Evolutionary conservation across 1,140 invertebrate genomes (phyloP), one percentile per base, ranked within the genome.

Genomic region (Papilio aristodemus): DNA sequence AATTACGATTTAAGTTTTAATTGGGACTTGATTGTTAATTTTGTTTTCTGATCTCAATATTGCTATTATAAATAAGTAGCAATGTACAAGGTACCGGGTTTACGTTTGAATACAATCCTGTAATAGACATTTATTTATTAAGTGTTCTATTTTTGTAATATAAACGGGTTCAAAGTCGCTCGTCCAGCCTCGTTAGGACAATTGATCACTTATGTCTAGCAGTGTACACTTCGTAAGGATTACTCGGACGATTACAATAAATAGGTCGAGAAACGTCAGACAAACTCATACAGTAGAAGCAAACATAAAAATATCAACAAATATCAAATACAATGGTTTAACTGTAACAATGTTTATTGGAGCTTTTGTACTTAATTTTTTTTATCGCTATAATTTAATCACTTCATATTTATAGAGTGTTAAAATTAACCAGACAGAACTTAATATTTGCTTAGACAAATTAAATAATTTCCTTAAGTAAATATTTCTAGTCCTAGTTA

Each of bases 141-240:
- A 9, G 10, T 50, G 32, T 58, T 68, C 73, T 80, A 80, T 54
- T 54, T 80, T 78, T 73, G 10, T 71, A 63, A 68, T 67, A 59
- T 19, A 41, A 36, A 68, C 41, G 58, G 70, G 73, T 72, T 78
- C 79, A 78, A 75, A 75, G 79, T 71, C 73, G 70, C 43, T 46
- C 43, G 38, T 71, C 73, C 27, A 36, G 70, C 36, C 54, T 71
- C 32, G 63, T 78, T 75, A 68, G 14, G 60, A 13, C 73, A 80
- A 82, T 84, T 79, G 74, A 22, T 66, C 71, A 72, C 66, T 73
- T 76, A 70, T 69, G 8, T 54, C 27, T 62, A 38, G 58, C 25
- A 69, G 27, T 67, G 25, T 25, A 10, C 66, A 57, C 17, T 36
- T 54, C 14, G 14, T 10, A 19, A 3, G 9, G 19, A 54, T 22